These are phyloP conservation scores for Tinamus major DNA, from an alignment of 2,797 vertebrate species.

Conservation along the genomic window DNA sequence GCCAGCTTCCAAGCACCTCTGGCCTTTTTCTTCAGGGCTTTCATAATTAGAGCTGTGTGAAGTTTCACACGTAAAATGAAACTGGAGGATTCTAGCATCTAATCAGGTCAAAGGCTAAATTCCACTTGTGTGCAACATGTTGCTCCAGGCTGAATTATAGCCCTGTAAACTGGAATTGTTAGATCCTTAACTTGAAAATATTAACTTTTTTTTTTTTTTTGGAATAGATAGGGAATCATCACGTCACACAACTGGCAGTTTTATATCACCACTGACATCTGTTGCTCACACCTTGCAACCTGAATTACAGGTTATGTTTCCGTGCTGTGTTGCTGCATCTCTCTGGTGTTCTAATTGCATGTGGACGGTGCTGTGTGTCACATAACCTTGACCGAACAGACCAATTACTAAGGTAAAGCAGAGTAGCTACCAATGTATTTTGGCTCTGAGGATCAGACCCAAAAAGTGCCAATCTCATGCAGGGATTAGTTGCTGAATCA, in stretches of 20 bases:
- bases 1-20: conserved; percentile 26
- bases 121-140: conserved; percentile 42
- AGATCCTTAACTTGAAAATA: conserved; percentile 45
- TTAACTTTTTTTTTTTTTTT: not conserved
- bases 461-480: not conserved
- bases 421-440: not conserved
- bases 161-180: not conserved
- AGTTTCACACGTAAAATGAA: conserved; percentile 64
- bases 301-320: not conserved
- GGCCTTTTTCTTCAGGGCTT: conserved; percentile 56
- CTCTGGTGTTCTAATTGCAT: not conserved
- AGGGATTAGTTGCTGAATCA: not conserved
- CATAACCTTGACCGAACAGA: not conserved
- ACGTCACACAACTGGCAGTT: not conserved
- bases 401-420: not conserved
- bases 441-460: not conserved
- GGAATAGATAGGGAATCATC: not conserved
- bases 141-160: conserved; percentile 43
- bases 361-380: not conserved
- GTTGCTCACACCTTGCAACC: not conserved
- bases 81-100: conserved; percentile 53
- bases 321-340: not conserved
- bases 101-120: conserved; percentile 73
- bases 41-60: conserved; percentile 61
- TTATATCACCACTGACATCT: conserved; percentile 1